Conservation (phyloP, 2,113 vertebrate genomes). For the Pagrus major region DNA sequence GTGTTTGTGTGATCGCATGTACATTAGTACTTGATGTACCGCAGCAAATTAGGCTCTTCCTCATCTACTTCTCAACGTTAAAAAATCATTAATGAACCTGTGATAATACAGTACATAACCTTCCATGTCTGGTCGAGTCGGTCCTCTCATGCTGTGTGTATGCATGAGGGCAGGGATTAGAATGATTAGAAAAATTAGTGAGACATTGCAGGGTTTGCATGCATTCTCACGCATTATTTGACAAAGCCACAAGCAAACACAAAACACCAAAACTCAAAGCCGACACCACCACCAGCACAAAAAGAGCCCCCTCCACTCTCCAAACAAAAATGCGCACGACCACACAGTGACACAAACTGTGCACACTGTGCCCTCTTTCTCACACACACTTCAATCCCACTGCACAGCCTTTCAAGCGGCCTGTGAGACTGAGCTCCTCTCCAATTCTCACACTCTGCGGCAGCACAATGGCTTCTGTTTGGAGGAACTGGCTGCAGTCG, state of each 20-base stretch:
- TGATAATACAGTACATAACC: background rate
- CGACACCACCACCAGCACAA: conserved; percentile 3
- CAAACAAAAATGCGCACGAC: background rate
- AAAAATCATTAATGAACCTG: background rate
- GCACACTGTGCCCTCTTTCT: conserved; percentile 7
- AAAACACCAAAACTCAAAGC: background rate
- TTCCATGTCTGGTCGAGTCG: conserved; percentile 22
- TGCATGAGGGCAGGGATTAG: conserved; percentile 46
- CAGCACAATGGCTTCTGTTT: conserved; percentile 61
- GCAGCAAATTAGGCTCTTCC: background rate
- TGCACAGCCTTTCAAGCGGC: conserved; percentile 53
- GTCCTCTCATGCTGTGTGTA: conserved; percentile 13
- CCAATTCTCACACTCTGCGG: conserved; percentile 57
- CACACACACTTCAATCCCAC: conserved; percentile 31
- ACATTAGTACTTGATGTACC: background rate
- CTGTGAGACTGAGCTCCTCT: conserved; percentile 57
- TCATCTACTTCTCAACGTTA: background rate
- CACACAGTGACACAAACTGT: conserved; percentile 9
- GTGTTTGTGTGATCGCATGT: background rate
- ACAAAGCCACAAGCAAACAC: background rate
- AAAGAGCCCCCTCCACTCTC: conserved; percentile 5
- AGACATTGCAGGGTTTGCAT: conserved; percentile 5
- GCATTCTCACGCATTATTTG: background rate
- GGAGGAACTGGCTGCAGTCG: conserved; percentile 26
- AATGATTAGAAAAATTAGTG: conserved; percentile 27